These are phyloP conservation scores for Coryphaenoides rupestris DNA, from an alignment of 2,113 vertebrate genomes.

Conservation along the genomic window DNA sequence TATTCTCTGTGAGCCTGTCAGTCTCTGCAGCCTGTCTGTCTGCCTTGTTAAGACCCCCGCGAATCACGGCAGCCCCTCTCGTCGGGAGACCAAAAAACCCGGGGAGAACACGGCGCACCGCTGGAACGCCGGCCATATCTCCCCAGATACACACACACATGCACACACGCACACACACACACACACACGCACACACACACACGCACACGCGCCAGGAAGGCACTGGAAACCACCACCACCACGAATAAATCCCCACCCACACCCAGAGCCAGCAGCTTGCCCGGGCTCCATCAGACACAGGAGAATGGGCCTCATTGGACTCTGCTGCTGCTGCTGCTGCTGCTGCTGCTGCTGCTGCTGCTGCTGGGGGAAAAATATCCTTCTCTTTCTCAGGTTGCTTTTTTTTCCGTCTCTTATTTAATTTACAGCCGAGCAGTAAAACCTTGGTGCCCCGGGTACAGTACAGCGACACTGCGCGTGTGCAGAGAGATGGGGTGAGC, in stretches of 20 bases:
- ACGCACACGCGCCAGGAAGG: too few species aligned
- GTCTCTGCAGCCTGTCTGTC: constrained; percentile 63
- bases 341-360: too few species aligned
- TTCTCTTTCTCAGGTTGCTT: constrained; percentile 37
- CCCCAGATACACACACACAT: constrained; percentile 51
- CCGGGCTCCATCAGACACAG: too few species aligned
- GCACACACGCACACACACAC: too few species aligned
- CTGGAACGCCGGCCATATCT: constrained; percentile 40
- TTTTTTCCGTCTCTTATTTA: constrained; percentile 40
- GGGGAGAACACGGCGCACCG: constrained; percentile 21
- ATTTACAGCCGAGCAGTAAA: constrained; percentile 40
- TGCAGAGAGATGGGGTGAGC: constrained; percentile 20
- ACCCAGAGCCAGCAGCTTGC: constrained; percentile 35
- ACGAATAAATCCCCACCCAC: constrained; percentile 55
- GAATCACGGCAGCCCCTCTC: constrained; percentile 56
- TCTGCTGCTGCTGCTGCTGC: too few species aligned
- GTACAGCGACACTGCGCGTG: constrained; percentile 33
- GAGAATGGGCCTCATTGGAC: too few species aligned
- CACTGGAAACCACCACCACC: constrained; percentile 47
- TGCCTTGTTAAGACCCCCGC: constrained; percentile 54
- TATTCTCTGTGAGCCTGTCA: constrained; percentile 56
- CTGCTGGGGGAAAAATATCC: constrained; percentile 27
- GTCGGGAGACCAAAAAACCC: constrained; percentile 44
- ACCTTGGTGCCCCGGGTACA: constrained; percentile 31
- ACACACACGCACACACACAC: too few species aligned